phyloP scores from a whole-genome alignment of 2,888 invertebrate species.

The Isotomurus palustris region DNA sequence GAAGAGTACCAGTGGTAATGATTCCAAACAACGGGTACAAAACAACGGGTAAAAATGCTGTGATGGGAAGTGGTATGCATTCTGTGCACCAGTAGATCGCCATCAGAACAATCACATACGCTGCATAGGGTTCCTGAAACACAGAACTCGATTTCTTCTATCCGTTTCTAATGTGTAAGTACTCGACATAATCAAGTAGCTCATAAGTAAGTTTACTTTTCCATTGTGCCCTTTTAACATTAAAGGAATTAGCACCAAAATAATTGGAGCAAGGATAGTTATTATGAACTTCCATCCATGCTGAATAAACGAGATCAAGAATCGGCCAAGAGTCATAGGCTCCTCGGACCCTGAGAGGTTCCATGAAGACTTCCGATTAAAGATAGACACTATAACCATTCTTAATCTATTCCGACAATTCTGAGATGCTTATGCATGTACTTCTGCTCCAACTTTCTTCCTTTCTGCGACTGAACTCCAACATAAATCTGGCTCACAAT shows the following conservation, averaged over 20 bases:
- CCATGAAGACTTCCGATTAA: not conserved
- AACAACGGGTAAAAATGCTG: slow-evolving; percentile 76
- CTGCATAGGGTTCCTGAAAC: slow-evolving; percentile 41
- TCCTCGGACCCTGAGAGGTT: not conserved
- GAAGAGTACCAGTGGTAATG: slow-evolving; percentile 53
- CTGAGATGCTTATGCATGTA: too few relatives aligned
- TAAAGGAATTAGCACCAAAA: slow-evolving; percentile 28
- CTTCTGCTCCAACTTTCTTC: too few relatives aligned
- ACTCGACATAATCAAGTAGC: not conserved
- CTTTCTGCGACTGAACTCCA: too few relatives aligned
- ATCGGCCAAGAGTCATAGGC: not conserved
- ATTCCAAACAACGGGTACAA: slow-evolving; percentile 79
- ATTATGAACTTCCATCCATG: slow-evolving; percentile 34
- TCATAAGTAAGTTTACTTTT: slow-evolving; percentile 33
- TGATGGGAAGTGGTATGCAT: slow-evolving; percentile 72
- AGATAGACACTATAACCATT: too few relatives aligned
- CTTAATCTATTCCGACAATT: too few relatives aligned
- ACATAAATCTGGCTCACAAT: too few relatives aligned
- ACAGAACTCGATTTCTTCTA: not conserved
- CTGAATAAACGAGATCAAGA: slow-evolving; percentile 6
- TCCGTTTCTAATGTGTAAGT: not conserved
- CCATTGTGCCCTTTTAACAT: slow-evolving; percentile 34
- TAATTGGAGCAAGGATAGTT: slow-evolving; percentile 26
- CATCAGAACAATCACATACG: slow-evolving; percentile 40
- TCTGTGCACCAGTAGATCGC: slow-evolving; percentile 53